These are phyloP conservation scores for Cochlearius cochlearius DNA, from an alignment of 2,113 vertebrate species.

Conservation along the genomic window DNA sequence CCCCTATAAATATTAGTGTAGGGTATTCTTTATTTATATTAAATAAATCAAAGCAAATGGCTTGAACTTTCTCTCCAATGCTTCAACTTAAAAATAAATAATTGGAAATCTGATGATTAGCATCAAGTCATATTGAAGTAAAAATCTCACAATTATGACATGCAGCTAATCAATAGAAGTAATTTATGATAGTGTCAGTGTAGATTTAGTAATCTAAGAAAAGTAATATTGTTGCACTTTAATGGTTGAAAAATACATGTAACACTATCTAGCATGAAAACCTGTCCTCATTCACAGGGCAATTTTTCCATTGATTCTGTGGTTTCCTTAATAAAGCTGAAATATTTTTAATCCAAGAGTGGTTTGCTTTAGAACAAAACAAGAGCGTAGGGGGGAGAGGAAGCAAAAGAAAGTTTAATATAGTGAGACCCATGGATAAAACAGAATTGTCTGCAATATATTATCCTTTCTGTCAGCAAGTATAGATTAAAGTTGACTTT, in stretches of 20 bases:
- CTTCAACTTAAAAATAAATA: slow-evolving; percentile 10
- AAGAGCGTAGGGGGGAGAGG: not conserved
- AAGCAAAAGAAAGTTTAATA: not conserved
- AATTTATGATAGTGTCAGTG: not conserved
- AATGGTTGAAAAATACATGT: not conserved
- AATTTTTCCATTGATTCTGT: not conserved
- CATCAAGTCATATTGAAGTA: not conserved
- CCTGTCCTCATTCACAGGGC: not conserved
- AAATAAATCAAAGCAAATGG: slow-evolving; percentile 17
- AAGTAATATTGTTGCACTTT: not conserved
- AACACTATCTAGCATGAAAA: slow-evolving; percentile 1
- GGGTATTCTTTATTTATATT: slow-evolving; percentile 32
- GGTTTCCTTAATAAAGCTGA: slow-evolving; percentile 35
- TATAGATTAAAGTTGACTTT: slow-evolving; percentile 21
- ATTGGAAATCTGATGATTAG: not conserved
- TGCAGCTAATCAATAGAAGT: not conserved
- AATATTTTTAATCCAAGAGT: slow-evolving; percentile 22
- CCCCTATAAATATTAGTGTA: slow-evolving; percentile 27
- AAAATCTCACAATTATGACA: not conserved
- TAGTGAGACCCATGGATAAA: not conserved
- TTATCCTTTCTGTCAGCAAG: slow-evolving; percentile 47
- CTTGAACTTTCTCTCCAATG: not conserved
- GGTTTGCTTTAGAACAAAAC: not conserved
- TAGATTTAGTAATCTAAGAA: not conserved
- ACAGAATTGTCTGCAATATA: not conserved